These are phyloP conservation scores for Campoletis raptor DNA, from an alignment of 2,888 invertebrate species.

Conservation along the genomic window DNA sequence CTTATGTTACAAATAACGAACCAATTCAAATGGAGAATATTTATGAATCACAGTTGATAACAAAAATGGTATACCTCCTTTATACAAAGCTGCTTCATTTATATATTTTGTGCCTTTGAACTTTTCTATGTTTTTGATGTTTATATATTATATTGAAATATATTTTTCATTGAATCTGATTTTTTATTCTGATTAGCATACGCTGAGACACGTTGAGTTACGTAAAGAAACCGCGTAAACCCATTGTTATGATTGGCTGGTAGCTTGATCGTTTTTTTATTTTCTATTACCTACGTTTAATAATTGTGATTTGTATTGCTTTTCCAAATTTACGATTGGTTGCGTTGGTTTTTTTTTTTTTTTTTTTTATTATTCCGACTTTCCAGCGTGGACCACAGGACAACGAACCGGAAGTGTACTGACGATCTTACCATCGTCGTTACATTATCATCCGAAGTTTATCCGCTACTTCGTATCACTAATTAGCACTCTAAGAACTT, in stretches of 20 bases:
- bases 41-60: background rate
- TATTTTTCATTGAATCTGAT: slow-evolving; percentile 6
- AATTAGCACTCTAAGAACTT: slow-evolving; percentile 37
- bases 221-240: slow-evolving; percentile 18
- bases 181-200: background rate
- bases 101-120: background rate
- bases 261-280: slow-evolving; percentile 60
- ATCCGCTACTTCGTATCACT: slow-evolving; percentile 4
- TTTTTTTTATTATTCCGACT: slow-evolving; percentile 24
- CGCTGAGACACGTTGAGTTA: slow-evolving; percentile 9
- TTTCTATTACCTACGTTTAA: slow-evolving; percentile 14
- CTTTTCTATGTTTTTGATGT: background rate
- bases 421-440: background rate
- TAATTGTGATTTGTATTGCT: slow-evolving; percentile 60
- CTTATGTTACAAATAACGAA: background rate
- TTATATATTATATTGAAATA: background rate
- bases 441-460: background rate
- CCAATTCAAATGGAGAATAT: background rate
- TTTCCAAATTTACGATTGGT: slow-evolving; percentile 61
- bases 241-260: slow-evolving; percentile 51
- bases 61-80: background rate
- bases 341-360: slow-evolving; percentile 52
- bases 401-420: background rate
- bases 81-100: background rate
- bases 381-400: background rate